A percentile compares a stretch with the other conserved stretches of the same genome.
Evolutionary conservation across 2,797 vertebrate genomes (phyloP).

Genomic region (Pitangus sulphuratus): DNA sequence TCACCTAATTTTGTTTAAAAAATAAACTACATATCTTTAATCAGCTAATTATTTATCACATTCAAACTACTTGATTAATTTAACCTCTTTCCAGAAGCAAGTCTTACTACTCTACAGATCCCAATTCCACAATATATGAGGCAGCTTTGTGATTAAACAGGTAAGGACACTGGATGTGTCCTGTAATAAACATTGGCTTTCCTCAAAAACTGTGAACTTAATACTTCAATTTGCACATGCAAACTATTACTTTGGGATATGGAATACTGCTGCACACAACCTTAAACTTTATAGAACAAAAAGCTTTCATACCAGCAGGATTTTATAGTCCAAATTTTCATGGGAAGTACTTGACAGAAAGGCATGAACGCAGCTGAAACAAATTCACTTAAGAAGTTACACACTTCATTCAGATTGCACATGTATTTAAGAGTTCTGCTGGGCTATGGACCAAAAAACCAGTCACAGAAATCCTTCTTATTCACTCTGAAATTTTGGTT

Average conservation of each 20-base stretch:
- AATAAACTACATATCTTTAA: neutral
- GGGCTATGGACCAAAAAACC: neutral
- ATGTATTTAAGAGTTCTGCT: neutral
- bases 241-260: neutral
- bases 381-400: constrained; percentile 23
- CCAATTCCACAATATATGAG: neutral
- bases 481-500: neutral
- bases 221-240: neutral
- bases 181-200: neutral
- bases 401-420: neutral
- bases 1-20: neutral
- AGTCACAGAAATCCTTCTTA: neutral
- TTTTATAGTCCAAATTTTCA: constrained; percentile 14
- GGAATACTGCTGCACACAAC: neutral
- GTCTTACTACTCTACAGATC: neutral
- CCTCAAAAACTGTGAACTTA: neutral
- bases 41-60: neutral
- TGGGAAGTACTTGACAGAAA: constrained; percentile 17
- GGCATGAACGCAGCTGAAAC: constrained; percentile 50
- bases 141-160: neutral
- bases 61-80: neutral
- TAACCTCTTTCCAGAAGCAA: neutral
- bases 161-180: neutral
- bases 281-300: neutral
- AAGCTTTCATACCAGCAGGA: neutral